phyloP scores from a whole-genome alignment of 2,113 vertebrate genomes.

The Pseudorasbora parva region DNA sequence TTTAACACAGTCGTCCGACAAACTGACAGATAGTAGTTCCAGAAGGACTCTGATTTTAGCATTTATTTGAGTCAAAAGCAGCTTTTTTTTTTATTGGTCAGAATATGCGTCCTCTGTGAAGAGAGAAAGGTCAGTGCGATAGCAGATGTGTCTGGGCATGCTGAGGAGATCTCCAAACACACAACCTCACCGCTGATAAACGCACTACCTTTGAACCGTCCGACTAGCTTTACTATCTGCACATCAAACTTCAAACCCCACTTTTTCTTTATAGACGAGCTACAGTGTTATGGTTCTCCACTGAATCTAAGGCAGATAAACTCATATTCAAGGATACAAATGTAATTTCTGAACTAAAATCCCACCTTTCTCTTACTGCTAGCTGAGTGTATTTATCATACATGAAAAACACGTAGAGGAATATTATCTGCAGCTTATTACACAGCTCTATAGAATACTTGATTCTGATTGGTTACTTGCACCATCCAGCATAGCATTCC shows the following conservation, averaged over 20 bases:
- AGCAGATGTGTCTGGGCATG: conserved; percentile 23
- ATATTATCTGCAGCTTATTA: not conserved
- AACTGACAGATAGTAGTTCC: conserved; percentile 13
- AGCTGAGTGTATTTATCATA: not conserved
- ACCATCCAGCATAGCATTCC: too few species aligned
- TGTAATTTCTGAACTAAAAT: not conserved
- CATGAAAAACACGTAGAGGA: not conserved
- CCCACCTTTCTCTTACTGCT: not conserved
- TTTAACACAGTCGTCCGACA: not conserved
- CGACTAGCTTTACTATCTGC: conserved; percentile 56
- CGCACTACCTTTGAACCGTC: conserved; percentile 38
- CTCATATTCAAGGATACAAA: not conserved
- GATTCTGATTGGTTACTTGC: too few species aligned
- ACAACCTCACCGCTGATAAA: conserved; percentile 1
- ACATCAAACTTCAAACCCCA: conserved; percentile 40
- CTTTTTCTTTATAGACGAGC: conserved; percentile 30
- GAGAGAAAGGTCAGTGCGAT: conserved; percentile 46
- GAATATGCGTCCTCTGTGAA: conserved; percentile 30
- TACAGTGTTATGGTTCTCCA: not conserved
- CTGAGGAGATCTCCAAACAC: conserved; percentile 14
- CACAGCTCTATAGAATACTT: too few species aligned
- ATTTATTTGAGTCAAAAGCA: conserved; percentile 20
- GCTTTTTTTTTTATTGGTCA: not conserved
- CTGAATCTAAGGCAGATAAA: not conserved
- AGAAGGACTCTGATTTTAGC: not conserved